Evolutionary conservation across 2,888 invertebrate species (phyloP), one percentile per base, ranked within the genome.

Genomic region (Drosophila multiciliata): DNA sequence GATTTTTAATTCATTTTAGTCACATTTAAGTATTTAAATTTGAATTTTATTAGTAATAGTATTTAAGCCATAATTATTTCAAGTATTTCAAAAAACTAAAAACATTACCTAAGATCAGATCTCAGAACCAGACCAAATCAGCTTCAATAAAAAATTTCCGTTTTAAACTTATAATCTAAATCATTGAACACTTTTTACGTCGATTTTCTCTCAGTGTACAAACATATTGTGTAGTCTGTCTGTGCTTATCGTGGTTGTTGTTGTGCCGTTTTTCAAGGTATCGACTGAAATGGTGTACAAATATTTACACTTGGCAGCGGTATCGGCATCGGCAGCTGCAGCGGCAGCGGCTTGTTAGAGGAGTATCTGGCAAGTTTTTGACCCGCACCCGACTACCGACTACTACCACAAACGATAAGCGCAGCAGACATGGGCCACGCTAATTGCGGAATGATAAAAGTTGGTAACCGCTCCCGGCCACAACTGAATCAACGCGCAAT

Each of bases 401-500:
- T 64, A 48, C 53, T 49, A 48, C 53, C 45, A 49, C 69, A 60
- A 55, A 66, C 74, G 88, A 90, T 90, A 90, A 90, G 87, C 80
- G 61, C 55, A 53, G 59, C 78, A 75, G 87, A 90, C 91, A 90
- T 79, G 84, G 73, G 74, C 72, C 83, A 66, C 78, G 78, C 81
- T 90, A 90, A 90, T 90, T 90, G 90, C 89, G 71, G 89, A 74
- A 82, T 82, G 90, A 89, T 88, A 90, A 90, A 86, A 77, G 58
- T 65, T 72, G 78, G 79, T 79, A 72, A 71, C 65, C 65, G 67
- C 74, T 74, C 54, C 60, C 69, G 50, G 69, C 62, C 71, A 58
- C 63, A 78, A 70, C 32, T 64, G 66, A 67, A 64, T 29, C 29
- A 29, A 67, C 68, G 78, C 78, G 74, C 67, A 87, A 75, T 70